A percentile compares a stretch with the other conserved stretches of the same genome.
phyloP scores from a whole-genome alignment of 2,888 invertebrate genomes.

The Cephus sareptanus region DNA sequence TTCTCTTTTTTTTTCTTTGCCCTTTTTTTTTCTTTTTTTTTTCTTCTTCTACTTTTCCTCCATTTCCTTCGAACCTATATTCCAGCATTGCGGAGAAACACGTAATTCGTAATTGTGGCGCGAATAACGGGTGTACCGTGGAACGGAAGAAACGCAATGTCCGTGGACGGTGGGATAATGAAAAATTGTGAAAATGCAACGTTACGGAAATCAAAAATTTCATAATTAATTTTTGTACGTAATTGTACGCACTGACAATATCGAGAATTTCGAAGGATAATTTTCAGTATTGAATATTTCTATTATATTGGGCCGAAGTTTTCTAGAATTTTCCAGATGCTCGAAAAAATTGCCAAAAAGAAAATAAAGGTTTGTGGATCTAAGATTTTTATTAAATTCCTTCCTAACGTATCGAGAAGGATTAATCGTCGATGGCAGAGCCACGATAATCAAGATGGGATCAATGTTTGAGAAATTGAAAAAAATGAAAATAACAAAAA shows the following conservation, averaged over 20 bases:
- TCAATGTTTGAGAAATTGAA: not conserved
- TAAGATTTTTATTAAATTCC: too few relatives aligned
- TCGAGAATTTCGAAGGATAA: not conserved
- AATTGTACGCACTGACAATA: not conserved
- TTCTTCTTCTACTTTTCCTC: not conserved
- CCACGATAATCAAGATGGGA: not conserved
- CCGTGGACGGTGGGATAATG: not conserved
- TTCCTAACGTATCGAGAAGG: not conserved
- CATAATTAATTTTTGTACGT: not conserved
- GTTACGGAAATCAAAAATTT: not conserved
- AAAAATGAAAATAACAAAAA: not conserved
- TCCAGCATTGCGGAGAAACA: not conserved
- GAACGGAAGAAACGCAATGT: not conserved
- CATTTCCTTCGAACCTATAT: not conserved
- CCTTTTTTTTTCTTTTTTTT: not conserved
- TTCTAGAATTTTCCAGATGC: not conserved
- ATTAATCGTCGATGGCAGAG: not conserved
- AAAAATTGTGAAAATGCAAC: not conserved
- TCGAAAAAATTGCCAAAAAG: not conserved
- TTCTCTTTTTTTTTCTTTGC: not conserved
- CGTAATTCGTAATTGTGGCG: not conserved
- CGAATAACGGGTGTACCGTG: not conserved
- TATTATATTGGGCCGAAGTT: too few relatives aligned
- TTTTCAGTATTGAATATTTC: too few relatives aligned
- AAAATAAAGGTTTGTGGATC: too few relatives aligned